A percentile compares a stretch with the other conserved stretches of the same genome.
Evolutionary conservation across 2,797 vertebrate species (phyloP).

Genomic region (Coluber constrictor): DNA sequence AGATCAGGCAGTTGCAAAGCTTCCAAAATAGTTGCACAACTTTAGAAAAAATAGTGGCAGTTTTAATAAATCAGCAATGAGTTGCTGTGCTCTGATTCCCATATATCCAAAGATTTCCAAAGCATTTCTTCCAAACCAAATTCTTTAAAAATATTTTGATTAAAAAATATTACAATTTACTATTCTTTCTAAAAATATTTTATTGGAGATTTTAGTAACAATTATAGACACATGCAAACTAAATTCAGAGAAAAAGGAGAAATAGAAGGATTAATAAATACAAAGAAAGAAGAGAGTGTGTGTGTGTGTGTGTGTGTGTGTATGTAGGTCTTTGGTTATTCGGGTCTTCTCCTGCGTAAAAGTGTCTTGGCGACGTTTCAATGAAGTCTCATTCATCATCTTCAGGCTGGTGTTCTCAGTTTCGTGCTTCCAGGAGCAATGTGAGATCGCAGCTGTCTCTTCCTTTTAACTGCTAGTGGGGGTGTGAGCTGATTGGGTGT

Average conservation of each 20-base stretch:
- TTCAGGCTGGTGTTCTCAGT: no score
- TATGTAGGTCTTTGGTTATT: no score
- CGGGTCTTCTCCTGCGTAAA: no score
- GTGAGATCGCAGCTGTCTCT: no score
- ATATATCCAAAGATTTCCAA: neutral
- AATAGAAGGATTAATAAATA: neutral
- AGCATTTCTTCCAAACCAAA: neutral
- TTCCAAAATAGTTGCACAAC: neutral
- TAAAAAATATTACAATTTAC: neutral
- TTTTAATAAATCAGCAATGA: neutral
- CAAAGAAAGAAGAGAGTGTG: neutral
- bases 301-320: no score
- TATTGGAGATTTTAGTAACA: neutral
- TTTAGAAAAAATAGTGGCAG: neutral
- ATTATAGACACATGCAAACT: neutral
- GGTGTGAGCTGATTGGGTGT: no score
- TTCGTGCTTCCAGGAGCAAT: no score
- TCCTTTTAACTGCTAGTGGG: no score
- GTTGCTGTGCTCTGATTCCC: neutral
- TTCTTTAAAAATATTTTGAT: neutral
- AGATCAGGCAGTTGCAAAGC: neutral
- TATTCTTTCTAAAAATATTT: neutral
- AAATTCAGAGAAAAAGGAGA: neutral
- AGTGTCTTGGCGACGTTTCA: no score
- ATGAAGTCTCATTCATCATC: no score